phyloP scores from a whole-genome alignment of 2,113 vertebrate genomes.

The Ceyx cyanopectus region DNA sequence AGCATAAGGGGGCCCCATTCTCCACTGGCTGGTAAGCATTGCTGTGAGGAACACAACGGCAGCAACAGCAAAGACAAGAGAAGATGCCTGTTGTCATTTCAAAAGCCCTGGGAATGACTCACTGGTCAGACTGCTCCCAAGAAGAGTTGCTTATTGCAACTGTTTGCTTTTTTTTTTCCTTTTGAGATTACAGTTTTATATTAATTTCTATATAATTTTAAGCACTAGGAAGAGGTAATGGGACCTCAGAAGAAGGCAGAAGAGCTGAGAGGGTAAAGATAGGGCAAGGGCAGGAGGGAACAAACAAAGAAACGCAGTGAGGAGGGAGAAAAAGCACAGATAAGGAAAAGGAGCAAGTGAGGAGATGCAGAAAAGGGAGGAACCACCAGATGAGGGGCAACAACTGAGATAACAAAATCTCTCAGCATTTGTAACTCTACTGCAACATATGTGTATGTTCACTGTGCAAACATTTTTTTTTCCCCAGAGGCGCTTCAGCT shows the following conservation, averaged over 20 bases:
- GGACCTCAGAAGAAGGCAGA: neutral
- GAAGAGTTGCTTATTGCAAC: neutral
- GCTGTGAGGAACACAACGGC: constrained; percentile 31
- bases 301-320: neutral
- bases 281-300: neutral
- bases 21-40: constrained; percentile 49
- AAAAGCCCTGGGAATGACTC: constrained; percentile 32
- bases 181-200: neutral
- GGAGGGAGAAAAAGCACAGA: constrained; percentile 15
- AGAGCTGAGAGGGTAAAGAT: neutral
- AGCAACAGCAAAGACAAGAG: constrained; percentile 33
- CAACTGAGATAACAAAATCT: neutral
- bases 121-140: constrained; percentile 28
- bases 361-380: neutral
- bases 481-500: neutral
- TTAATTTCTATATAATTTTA: neutral
- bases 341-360: neutral
- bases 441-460: neutral
- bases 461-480: neutral
- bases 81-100: constrained; percentile 47
- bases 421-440: neutral
- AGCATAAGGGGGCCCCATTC: constrained; percentile 64
- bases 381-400: neutral
- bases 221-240: neutral
- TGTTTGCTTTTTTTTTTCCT: neutral